These are phyloP conservation scores for Pseudotriccus pelzelni DNA, from an alignment of 2,797 vertebrate genomes.

Conservation along the genomic window DNA sequence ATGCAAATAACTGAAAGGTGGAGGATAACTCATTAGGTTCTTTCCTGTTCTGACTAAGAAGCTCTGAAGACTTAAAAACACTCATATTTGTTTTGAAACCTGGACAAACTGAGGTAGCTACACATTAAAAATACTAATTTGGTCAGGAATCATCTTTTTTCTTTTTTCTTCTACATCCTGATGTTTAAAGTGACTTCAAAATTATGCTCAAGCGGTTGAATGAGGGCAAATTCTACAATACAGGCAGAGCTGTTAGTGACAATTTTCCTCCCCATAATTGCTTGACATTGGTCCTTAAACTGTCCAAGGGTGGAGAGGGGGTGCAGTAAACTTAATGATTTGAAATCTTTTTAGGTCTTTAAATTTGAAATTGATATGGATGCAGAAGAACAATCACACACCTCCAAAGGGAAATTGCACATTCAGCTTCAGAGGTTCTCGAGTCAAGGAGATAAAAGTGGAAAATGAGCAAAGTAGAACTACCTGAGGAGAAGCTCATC, in stretches of 20 bases:
- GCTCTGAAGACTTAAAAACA: neutral
- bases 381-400: neutral
- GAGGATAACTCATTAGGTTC: neutral
- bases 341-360: constrained; percentile 16
- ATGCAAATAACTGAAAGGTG: neutral
- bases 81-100: neutral
- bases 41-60: neutral
- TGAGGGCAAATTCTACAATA: neutral
- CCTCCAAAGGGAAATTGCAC: neutral
- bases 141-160: neutral
- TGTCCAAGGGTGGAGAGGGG: neutral
- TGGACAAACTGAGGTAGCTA: neutral
- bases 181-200: neutral
- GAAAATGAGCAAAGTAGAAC: neutral
- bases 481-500: neutral
- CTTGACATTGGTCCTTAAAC: neutral
- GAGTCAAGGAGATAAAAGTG: neutral
- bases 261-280: neutral
- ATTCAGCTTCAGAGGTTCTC: neutral
- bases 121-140: neutral
- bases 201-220: neutral
- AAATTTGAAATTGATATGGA: neutral
- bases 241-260: neutral
- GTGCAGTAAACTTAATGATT: neutral
- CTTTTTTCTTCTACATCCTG: neutral